Base-by-base conservation (phyloP, 1,140 invertebrate species). In the Aphelenchoides fujianensis region DNA sequence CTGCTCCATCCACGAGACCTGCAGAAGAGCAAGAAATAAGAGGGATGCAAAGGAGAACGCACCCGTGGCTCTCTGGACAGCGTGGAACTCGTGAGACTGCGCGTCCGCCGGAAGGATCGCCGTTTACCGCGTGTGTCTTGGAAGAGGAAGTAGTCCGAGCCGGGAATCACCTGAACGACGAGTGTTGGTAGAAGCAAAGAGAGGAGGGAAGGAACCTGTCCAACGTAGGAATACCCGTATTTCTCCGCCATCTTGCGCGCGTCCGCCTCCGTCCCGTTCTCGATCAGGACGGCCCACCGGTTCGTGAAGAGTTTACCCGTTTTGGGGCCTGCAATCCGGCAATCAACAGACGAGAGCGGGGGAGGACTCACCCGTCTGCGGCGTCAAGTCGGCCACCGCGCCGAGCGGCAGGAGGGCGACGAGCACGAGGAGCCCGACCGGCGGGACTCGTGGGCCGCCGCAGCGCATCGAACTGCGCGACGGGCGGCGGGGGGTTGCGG, bases 1-100 rank as follows among this genome's bases (percentile, higher is more conserved):
- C 81, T 97, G 95, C 82, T 96, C 91, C 68, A 94, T 90, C 94
- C 94, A 97, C 75, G 89, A 87, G 1, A 95, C 91, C 92, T 95
- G 81, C 35, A 67, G 64, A 35, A n/a, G 36, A 61, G n/a, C 62
- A 64, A n/a, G n/a, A n/a, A n/a, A n/a, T n/a, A n/a, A n/a, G n/a
- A n/a, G n/a, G n/a, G 62, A 64, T 64, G 63, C 63, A 68, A n/a
- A n/a, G n/a, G n/a, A n/a, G 3, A 75, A 28, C 48, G n/a, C 23
- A 76, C 59, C 19, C 70, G 36, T 57, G 62, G 37, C 16, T 55
- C 41, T n/a, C 52, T 69, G 53, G 54, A 32, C 9, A 79, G n/a
- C 3, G 41, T 37, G 34, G 77, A 64, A 23, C 61, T 27, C 31
- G 73, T 41, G 27, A 79, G 28, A 36, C 61, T 70, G 59, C 77